Base-by-base conservation (phyloP, 2,113 vertebrate genomes). In the Eurystomus gularis region DNA sequence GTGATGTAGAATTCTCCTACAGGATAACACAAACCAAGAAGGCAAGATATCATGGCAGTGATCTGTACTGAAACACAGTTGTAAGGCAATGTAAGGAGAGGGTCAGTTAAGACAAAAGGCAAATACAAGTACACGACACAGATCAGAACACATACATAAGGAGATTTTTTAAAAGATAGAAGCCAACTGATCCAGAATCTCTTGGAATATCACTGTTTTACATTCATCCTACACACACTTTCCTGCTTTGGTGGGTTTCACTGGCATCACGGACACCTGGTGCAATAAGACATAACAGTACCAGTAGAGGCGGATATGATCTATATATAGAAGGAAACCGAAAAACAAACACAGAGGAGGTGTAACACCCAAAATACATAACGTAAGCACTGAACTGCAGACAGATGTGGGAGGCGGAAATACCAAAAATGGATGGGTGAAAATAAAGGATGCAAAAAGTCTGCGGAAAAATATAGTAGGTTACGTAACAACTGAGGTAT, bases 1-100 rank as follows among this genome's bases (percentile, higher is more conserved):
- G 99, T 98, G 92, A 99, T 99, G 66, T 99, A 99, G 96, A 99
- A 99, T 97, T 99, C 99, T 60, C 99, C 99, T 99, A 95, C 40
- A 42, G 76, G 79, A n/a, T 11, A 75, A 68, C 2, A 75, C 3
- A 89, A 75, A 71, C 4, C 44, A 52, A 66, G 29, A 88, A 91
- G 31, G 35, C 23, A 83, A 88, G 68, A 6, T 68, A 76, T 33
- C 52, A 91, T 1, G 6, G 25, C 3, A 62, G 46, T 51, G 39
- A 86, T 33, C 37, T 55, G 46, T 16, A 68, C 48, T 39, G 60
- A 76, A 80, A 88, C 31, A 61, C 23, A 26, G 9, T 5, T 57
- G n/a, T 49, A 44, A 57, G 7, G 37, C 49, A 66, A 7, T 4
- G 5, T 62, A 68, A 81, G 9, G 35, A 10, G 3, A 73, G 20